phyloP scores from a whole-genome alignment of 2,797 vertebrate genomes.

The Pagetopsis macropterus region DNA sequence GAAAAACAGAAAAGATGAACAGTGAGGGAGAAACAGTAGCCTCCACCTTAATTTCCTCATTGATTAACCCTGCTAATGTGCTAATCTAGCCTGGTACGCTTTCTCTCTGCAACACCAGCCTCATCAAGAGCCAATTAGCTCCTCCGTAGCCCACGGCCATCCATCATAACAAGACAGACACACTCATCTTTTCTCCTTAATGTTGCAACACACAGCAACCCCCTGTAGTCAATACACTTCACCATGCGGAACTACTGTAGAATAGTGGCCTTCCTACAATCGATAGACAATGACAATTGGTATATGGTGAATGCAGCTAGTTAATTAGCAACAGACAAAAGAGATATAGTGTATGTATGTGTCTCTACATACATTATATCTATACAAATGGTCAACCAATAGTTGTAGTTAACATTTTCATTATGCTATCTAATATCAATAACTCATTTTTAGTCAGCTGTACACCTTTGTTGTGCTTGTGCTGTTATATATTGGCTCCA shows the following conservation, averaged over 20 bases:
- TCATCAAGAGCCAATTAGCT: conserved; percentile 83
- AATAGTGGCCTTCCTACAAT: conserved; percentile 53
- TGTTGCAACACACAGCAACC: conserved; percentile 67
- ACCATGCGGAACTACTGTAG: conserved; percentile 66
- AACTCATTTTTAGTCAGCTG: background rate
- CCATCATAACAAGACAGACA: conserved; percentile 80
- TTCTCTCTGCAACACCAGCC: conserved; percentile 78
- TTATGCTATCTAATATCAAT: background rate
- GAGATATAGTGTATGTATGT: conserved; percentile 3
- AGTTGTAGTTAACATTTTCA: background rate
- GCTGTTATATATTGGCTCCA: background rate
- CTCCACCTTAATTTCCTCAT: conserved; percentile 75
- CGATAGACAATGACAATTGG: conserved; percentile 52
- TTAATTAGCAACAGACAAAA: conserved; percentile 22
- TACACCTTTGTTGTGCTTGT: background rate
- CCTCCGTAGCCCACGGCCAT: conserved; percentile 72
- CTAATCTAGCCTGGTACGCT: conserved; percentile 73
- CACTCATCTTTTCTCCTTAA: conserved; percentile 80
- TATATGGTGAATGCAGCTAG: conserved; percentile 34
- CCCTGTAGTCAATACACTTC: conserved; percentile 71
- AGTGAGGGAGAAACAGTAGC: conserved; percentile 53
- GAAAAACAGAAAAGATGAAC: conserved; percentile 51
- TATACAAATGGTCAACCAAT: conserved; percentile 17
- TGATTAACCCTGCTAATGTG: conserved; percentile 81
- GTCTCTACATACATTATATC: background rate